Conservation (phyloP, 2,888 invertebrate genomes). For the Mylabris sibirica region DNA sequence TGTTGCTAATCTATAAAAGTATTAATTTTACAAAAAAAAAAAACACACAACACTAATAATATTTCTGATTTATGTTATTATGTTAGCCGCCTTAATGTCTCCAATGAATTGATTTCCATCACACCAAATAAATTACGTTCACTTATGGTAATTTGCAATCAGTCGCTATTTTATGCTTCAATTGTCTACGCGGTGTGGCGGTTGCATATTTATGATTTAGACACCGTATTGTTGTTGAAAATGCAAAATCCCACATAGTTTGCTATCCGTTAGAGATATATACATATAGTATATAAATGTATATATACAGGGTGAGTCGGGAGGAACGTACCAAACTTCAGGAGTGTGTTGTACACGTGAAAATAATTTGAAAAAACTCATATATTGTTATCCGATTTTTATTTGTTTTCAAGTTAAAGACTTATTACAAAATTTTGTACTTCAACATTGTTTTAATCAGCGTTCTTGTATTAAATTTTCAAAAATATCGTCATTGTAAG, state of each 20-base stretch:
- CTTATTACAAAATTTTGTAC: too few relatives aligned
- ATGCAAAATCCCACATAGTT: slow-evolving; percentile 24
- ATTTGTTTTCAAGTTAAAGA: too few relatives aligned
- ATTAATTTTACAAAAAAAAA: slow-evolving; percentile 17
- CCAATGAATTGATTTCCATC: slow-evolving; percentile 45
- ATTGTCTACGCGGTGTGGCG: slow-evolving; percentile 39
- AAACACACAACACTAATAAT: slow-evolving; percentile 9
- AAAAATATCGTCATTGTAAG: too few relatives aligned
- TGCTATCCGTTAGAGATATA: background rate
- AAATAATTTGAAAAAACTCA: too few relatives aligned
- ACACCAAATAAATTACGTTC: slow-evolving; percentile 49
- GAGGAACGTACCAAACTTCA: too few relatives aligned
- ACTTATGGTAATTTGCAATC: slow-evolving; percentile 52
- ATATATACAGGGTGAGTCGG: too few relatives aligned
- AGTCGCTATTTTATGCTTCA: slow-evolving; percentile 48
- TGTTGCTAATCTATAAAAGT: slow-evolving; percentile 2
- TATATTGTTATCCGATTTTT: too few relatives aligned
- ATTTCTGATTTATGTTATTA: slow-evolving; percentile 44
- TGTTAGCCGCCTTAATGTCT: slow-evolving; percentile 38
- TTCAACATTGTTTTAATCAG: too few relatives aligned
- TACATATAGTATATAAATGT: too few relatives aligned
- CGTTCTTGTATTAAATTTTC: too few relatives aligned
- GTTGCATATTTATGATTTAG: slow-evolving; percentile 49
- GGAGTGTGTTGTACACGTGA: too few relatives aligned
- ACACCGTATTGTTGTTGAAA: slow-evolving; percentile 31